phyloP scores from a whole-genome alignment of 2,888 invertebrate species.

The Mactromeris polynyma region DNA sequence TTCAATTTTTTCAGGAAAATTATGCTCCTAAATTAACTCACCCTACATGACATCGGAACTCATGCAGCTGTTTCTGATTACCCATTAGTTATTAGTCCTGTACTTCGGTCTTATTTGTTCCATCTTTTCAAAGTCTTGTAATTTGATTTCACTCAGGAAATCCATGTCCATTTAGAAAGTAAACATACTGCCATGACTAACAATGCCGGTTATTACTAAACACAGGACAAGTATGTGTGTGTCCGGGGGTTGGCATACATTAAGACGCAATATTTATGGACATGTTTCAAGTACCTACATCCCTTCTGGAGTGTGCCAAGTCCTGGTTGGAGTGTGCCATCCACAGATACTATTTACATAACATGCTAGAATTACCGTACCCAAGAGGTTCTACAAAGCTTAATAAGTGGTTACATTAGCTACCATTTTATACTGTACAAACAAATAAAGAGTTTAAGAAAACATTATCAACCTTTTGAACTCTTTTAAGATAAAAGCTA shows the following conservation, averaged over 20 bases:
- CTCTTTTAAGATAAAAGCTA: constrained; percentile 1
- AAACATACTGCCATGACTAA: not conserved
- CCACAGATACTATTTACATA: constrained; percentile 21
- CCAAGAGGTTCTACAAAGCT: not conserved
- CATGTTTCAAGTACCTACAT: constrained; percentile 25
- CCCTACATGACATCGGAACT: too few relatives aligned
- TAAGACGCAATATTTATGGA: not conserved
- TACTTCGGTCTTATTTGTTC: too few relatives aligned
- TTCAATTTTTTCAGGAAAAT: too few relatives aligned
- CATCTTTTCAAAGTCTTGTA: too few relatives aligned
- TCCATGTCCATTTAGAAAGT: not conserved
- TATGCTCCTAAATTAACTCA: too few relatives aligned
- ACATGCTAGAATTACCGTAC: constrained; percentile 16
- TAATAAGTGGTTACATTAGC: constrained; percentile 24
- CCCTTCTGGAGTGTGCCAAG: not conserved
- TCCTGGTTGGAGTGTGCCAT: not conserved
- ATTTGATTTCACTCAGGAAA: not conserved
- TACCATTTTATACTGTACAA: constrained; percentile 1
- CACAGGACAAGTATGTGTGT: not conserved
- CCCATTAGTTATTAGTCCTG: too few relatives aligned
- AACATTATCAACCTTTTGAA: constrained; percentile 44
- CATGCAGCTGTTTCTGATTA: too few relatives aligned
- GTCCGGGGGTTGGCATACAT: not conserved
- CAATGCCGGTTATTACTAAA: not conserved
- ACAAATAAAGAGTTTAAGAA: constrained; percentile 32